Base-by-base conservation (phyloP, 2,888 invertebrate species). In the Tuberolachnus salignus region DNA sequence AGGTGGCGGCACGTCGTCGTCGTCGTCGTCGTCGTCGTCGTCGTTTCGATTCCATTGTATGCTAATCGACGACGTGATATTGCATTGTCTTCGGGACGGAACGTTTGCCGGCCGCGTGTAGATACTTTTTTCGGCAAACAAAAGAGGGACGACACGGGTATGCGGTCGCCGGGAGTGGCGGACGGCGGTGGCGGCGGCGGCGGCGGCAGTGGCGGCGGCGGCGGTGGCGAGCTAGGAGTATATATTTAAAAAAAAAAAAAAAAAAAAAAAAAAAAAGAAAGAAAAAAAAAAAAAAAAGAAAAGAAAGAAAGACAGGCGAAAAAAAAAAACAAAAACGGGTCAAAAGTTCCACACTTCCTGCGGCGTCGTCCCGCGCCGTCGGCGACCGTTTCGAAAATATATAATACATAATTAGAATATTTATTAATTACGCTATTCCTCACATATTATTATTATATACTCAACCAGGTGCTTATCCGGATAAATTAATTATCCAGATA, bases 111-210 rank as follows among this genome's bases (percentile, higher is more conserved):
- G 53, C 21, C 49, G 69, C 51, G 59, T 21, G n/a, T 9, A 53
- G 23, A 57, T 10, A 53, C 67, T 67, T 75, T n/a, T 75, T 75
- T 75, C 75, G 75, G 75, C 75, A 21, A 75, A 75, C 75, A 67
- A 75, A 75, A 75, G 75, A 49, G 67, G 57, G 67, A 75, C 67
- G 21, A 13, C 11, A 26, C 13, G 49, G 34, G 61, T 16, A 10
- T 16, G 3, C 61, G 61, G 21, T 16, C 21, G 67, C 1, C 34
- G 19, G 26, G 1, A 14, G 46, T 0, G 46, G 16, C 0, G 49
- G 19, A 23, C n/a, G 3, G 46, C 1, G 16, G 49, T 1, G 66
- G 46, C 14, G 26, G 51, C 49, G 23, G 3, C 61, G 61, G 21
- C 21, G 67, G 1, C 34, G 19, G 26, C 1, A 14, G 46, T 0